Evolutionary conservation across 1,140 invertebrate genomes (phyloP), one percentile per base, ranked within the genome.

Genomic region (Drosophila orena): DNA sequence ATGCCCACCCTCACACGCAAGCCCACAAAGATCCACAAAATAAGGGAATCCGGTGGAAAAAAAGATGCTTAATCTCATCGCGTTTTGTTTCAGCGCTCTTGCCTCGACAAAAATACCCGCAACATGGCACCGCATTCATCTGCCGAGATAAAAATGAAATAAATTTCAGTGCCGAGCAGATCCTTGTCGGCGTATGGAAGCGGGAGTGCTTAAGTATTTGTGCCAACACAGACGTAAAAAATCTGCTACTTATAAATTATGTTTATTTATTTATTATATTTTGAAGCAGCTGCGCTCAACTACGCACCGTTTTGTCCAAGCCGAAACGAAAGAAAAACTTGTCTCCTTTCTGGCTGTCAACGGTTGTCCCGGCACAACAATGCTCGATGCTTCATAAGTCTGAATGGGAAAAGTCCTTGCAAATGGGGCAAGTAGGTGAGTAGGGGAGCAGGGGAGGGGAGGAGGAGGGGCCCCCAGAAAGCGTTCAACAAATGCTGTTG

Each of bases 231-330:
- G 84, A 86, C 83, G 66, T 73, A 86, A 79, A 83, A 88, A 88
- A 88, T 89, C 71, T 88, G 84, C 84, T 89, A 89, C 84, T 89
- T 89, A 89, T 89, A 89, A 89, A 89, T 89, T 89, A 89, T 89
- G 85, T 89, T 89, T 89, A 89, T 89, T 89, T 89, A 89, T 89
- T 89, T 89, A 86, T 86, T 86, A 86, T 86, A 86, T 89, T 89
- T 80, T 80, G 77, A 84, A 89, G 73, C 84, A 89, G 84, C 84
- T 89, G 84, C 64, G 77, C 69, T 80, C 84, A 84, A 83, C 79
- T 89, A 77, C 77, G 76, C 65, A 81, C 52, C 72, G 59, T 89
- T 89, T 83, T 86, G 83, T 81, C 73, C 74, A 68, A 76, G 60
- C 43, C 53, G 30, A 61, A 58, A 30, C 17, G 46, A 44, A 74